phyloP scores from a whole-genome alignment of 2,113 vertebrate species.

The Crypturellus undulatus region DNA sequence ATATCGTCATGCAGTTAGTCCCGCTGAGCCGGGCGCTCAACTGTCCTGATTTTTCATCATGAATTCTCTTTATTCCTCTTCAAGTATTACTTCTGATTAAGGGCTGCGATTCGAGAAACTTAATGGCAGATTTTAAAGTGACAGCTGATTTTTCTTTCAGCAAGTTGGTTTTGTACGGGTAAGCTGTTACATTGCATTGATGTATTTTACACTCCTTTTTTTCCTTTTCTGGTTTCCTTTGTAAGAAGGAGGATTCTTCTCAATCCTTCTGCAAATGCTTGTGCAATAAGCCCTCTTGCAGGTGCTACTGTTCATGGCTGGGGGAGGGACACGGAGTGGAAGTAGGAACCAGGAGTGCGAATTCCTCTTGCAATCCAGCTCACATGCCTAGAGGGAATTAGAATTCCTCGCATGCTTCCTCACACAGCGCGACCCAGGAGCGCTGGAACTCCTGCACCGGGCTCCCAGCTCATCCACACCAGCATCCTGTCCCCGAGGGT shows the following conservation, averaged over 20 bases:
- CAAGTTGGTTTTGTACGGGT: constrained; percentile 29
- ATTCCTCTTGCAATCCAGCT: constrained; percentile 42
- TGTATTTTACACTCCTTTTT: constrained; percentile 3
- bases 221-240: neutral
- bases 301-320: neutral
- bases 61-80: constrained; percentile 69
- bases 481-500: neutral
- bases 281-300: constrained; percentile 4
- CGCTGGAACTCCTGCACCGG: neutral
- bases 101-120: constrained; percentile 25
- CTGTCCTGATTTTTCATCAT: constrained; percentile 67
- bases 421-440: neutral
- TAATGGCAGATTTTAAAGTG: constrained; percentile 57
- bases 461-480: neutral
- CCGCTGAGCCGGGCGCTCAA: constrained; percentile 46
- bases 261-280: neutral
- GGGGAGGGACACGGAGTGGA: constrained; percentile 8
- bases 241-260: neutral
- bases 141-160: constrained; percentile 46
- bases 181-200: constrained; percentile 5
- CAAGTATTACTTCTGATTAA: constrained; percentile 63
- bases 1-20: constrained; percentile 68
- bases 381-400: constrained; percentile 64
- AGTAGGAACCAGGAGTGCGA: constrained; percentile 55
- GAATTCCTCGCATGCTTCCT: constrained; percentile 63